phyloP scores from a whole-genome alignment of 1,140 invertebrate genomes.

The Zaprionus davidi region DNA sequence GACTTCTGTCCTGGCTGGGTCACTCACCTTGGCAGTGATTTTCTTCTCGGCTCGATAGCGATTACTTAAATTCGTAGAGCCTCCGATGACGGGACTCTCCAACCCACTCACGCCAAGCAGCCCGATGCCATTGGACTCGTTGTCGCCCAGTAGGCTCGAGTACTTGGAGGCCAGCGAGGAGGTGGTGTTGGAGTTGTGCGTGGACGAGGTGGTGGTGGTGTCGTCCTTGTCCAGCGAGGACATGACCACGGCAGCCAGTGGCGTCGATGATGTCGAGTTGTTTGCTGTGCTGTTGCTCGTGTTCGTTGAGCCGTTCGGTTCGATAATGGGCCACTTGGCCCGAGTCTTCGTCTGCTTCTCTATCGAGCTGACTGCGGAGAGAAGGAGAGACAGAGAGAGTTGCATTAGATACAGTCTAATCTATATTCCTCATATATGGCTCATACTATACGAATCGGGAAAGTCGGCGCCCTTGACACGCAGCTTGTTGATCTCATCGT shows the following conservation, averaged over 20 bases:
- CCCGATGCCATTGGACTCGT: constrained; percentile 68
- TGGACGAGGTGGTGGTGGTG: constrained; percentile 72
- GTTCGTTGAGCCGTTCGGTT: constrained; percentile 73
- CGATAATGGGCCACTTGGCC: constrained; percentile 80
- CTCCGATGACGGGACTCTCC: constrained; percentile 63
- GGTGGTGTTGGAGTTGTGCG: constrained; percentile 77
- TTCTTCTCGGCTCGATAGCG: constrained; percentile 83
- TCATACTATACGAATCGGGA: constrained; percentile 83
- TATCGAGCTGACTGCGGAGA: constrained; percentile 76
- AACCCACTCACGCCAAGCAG: constrained; percentile 50
- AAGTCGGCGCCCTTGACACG: constrained; percentile 86
- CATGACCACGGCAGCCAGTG: constrained; percentile 72
- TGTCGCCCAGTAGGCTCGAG: constrained; percentile 77
- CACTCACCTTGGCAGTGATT: constrained; percentile 84
- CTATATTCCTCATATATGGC: background rate
- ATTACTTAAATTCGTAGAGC: constrained; percentile 73
- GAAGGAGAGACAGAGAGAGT: background rate
- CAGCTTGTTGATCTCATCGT: constrained; percentile 93
- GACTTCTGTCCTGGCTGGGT: background rate
- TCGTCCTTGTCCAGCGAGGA: constrained; percentile 78
- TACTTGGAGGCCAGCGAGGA: constrained; percentile 80
- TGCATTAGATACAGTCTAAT: background rate
- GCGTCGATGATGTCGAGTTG: constrained; percentile 78
- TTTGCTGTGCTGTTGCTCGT: constrained; percentile 81
- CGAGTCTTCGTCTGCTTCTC: constrained; percentile 82